Percentiles rank a stretch among this genome's conserved stretches.
Evolutionary conservation across 2,888 invertebrate genomes (phyloP).

Genomic region (Anthophora plumipes): DNA sequence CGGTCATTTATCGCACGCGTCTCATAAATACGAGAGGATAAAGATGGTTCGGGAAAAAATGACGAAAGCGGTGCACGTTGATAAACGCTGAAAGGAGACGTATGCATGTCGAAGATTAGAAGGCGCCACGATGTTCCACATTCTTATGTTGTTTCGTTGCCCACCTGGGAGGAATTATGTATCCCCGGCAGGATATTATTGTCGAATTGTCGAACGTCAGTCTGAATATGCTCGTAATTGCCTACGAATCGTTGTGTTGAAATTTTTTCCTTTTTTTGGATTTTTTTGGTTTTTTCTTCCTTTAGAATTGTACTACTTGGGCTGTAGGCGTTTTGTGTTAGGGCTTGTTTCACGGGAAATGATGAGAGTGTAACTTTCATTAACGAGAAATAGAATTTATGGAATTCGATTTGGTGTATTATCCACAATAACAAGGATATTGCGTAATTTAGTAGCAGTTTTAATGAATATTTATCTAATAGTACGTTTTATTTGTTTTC

Average conservation of each 20-base stretch:
- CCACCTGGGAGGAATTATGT: background rate
- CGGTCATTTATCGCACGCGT: conserved; percentile 48
- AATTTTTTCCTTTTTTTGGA: background rate
- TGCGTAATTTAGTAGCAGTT: no score
- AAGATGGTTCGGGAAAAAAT: conserved; percentile 52
- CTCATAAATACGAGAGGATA: conserved; percentile 59
- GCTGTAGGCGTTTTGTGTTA: background rate
- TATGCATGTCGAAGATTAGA: conserved; percentile 46
- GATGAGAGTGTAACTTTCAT: no score
- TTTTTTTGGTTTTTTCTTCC: no score
- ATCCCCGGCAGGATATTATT: conserved; percentile 15
- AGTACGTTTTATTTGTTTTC: no score
- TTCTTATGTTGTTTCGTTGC: conserved; percentile 32
- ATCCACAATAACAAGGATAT: no score
- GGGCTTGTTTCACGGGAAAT: no score
- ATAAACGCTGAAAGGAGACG: conserved; percentile 22
- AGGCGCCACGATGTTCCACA: conserved; percentile 56
- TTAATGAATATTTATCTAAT: no score
- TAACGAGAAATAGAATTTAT: no score
- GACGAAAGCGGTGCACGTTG: conserved; percentile 56
- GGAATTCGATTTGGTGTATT: no score
- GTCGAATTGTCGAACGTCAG: background rate
- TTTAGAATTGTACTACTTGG: background rate
- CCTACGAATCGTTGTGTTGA: background rate
- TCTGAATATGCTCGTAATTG: background rate